Conservation (phyloP, 2,797 vertebrate species). For the Amphiprion clarkii region DNA sequence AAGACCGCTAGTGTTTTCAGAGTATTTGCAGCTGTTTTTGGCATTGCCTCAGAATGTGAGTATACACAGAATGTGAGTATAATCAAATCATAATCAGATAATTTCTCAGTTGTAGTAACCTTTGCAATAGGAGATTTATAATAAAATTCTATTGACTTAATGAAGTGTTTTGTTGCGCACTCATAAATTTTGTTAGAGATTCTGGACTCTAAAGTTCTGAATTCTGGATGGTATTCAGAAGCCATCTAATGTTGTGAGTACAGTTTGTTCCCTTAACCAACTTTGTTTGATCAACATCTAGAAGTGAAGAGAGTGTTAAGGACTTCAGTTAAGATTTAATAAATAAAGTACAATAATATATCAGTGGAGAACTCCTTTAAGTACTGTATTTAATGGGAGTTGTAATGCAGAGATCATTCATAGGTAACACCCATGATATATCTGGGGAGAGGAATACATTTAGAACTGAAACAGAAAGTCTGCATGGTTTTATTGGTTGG, state of each 20-base stretch:
- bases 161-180: too few species aligned
- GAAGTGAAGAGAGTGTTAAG: not conserved
- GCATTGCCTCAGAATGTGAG: not conserved
- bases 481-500: not conserved
- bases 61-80: not conserved
- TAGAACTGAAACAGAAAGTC: not conserved
- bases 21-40: not conserved
- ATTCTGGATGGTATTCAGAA: not conserved
- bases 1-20: not conserved
- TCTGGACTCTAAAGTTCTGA: too few species aligned
- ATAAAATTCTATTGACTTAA: too few species aligned
- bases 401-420: not conserved
- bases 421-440: not conserved
- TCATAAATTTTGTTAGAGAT: too few species aligned
- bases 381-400: too few species aligned
- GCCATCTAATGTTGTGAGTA: not conserved
- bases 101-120: not conserved
- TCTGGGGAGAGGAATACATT: not conserved
- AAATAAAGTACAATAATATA: too few species aligned
- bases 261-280: not conserved
- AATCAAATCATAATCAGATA: not conserved
- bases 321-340: not conserved
- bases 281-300: not conserved
- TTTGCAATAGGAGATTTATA: not conserved
- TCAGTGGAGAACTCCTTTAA: too few species aligned